A percentile compares a stretch with the other conserved stretches of the same genome.
These are phyloP conservation scores for Patella caerulea DNA, from an alignment of 2,888 invertebrate species.

Conservation along the genomic window DNA sequence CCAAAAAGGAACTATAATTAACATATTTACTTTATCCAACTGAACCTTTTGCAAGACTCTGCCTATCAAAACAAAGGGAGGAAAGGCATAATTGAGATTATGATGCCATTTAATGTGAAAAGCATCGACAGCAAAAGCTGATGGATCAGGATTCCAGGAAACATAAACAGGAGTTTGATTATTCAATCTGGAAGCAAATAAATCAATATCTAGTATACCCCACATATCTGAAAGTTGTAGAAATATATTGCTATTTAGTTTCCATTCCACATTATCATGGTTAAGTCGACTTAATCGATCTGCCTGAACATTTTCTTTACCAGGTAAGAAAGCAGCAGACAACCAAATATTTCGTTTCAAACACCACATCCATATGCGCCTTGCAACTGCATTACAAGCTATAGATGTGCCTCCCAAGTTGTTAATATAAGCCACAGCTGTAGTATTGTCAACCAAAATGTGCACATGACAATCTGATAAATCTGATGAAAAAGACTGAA, in stretches of 20 bases:
- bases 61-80: not conserved
- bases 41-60: not conserved
- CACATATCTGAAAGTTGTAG: not conserved
- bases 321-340: not conserved
- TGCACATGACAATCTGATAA: slow-evolving; percentile 13
- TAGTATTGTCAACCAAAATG: slow-evolving; percentile 19
- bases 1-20: not conserved
- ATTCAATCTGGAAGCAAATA: not conserved
- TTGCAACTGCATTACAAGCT: slow-evolving; percentile 13
- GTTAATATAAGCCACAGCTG: slow-evolving; percentile 7
- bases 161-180: not conserved
- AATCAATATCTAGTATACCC: not conserved
- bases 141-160: not conserved
- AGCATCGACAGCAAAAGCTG: not conserved
- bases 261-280: not conserved
- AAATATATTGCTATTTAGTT: not conserved
- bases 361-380: slow-evolving; percentile 22
- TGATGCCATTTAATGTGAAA: not conserved
- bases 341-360: slow-evolving; percentile 15
- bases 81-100: not conserved
- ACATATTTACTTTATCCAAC: not conserved
- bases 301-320: not conserved
- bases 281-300: not conserved
- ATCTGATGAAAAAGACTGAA: slow-evolving; percentile 8
- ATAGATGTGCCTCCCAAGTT: slow-evolving; percentile 14